These are phyloP conservation scores for Eulemur rufifrons DNA, from an alignment of 2,113 vertebrate species.

Conservation along the genomic window DNA sequence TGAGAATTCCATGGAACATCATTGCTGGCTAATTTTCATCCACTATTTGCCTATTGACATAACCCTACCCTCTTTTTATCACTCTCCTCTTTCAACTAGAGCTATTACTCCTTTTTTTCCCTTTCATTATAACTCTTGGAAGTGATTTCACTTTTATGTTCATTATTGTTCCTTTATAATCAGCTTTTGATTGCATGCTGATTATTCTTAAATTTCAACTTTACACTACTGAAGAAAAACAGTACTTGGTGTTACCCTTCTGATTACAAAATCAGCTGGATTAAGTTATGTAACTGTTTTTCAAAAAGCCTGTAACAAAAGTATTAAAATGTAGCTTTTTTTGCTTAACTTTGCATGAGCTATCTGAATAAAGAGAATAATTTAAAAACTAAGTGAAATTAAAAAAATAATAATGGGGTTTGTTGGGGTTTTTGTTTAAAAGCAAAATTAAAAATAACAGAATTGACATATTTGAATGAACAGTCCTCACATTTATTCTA, in stretches of 20 bases:
- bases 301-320: conserved; percentile 15
- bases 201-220: conserved; percentile 76
- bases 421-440: not conserved
- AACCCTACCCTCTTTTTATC: not conserved
- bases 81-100: not conserved
- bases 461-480: not conserved
- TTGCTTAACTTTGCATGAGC: conserved; percentile 75
- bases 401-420: not conserved
- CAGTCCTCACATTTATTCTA: not conserved
- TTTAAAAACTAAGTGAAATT: not conserved
- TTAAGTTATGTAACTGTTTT: conserved; percentile 60
- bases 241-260: not conserved
- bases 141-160: conserved; percentile 62
- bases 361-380: conserved; percentile 52
- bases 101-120: conserved; percentile 1
- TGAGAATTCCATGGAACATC: not conserved
- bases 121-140: conserved; percentile 48
- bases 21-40: not conserved
- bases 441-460: conserved; percentile 27
- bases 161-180: conserved; percentile 64
- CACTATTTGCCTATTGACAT: not conserved
- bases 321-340: conserved; percentile 55
- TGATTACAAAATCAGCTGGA: conserved; percentile 58
- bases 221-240: conserved; percentile 52
- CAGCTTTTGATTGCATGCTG: conserved; percentile 77